Base-by-base conservation (phyloP, 2,888 invertebrate species). In the Pollenia amentaria region DNA sequence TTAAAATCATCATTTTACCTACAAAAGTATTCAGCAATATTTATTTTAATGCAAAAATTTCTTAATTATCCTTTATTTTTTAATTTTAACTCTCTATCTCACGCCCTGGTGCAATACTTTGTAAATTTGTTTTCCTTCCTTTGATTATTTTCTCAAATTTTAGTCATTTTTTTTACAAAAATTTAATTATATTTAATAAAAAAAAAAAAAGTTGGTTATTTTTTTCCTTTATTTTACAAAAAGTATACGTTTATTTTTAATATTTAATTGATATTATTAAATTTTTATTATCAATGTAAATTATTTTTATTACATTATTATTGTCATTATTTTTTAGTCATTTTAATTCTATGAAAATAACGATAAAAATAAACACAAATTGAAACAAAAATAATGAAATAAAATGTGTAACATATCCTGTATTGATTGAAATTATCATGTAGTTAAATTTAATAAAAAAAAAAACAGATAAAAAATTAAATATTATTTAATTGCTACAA, bases 1-100 rank as follows among this genome's bases (percentile, higher is more conserved):
- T 29, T 29, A 88, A 88, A 90, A 89, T 88, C 90, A 90, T 90
- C 90, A 88, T 89, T 89, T 90, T 90, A 90, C 90, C 90, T 89
- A 89, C 88, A 85, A 90, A 90, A 90, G 90, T 90, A 90, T 90
- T 90, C 88, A 84, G 72, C 77, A 87, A 77, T 81, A 78, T 84
- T 84, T 77, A 65, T 57, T 73, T 67, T 42, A 60, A 81, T 53
- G 16, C n/a, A 53, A 73, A 55, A 14, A 51, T 16, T 55, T 40
- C 21, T 40, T 10, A 42, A 18, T 60, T 14, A 0, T 64, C 12
- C 38, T 40, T n/a, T 42, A 46, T 44, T 12, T 48, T 18, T 70
- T n/a, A n/a, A 40, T 29, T 67, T 29, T 14, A 14, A n/a, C 21
- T 55, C 44, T 72, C 75, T 53, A 64, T 57, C 51, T 72, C 78